A percentile compares a stretch with the other conserved stretches of the same genome.
Evolutionary conservation across 1,140 invertebrate species (phyloP).

Genomic region (Eubasilissa regina): DNA sequence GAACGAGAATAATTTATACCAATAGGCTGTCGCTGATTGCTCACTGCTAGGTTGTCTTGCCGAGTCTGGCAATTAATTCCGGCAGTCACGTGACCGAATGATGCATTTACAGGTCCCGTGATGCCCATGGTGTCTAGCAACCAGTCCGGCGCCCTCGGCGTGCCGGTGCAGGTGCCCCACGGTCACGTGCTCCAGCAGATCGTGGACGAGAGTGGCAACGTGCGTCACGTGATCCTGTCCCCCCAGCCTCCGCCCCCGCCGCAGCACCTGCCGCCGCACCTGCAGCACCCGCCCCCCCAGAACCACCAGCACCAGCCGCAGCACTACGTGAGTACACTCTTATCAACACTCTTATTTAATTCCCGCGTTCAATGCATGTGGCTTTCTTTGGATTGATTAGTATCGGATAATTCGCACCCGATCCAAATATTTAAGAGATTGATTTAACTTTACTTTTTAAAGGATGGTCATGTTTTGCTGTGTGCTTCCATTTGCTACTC

Average conservation of each 20-base stretch:
- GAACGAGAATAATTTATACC: no score
- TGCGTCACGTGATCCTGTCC: conserved; percentile 89
- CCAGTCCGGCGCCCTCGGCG: conserved; percentile 81
- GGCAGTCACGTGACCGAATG: background rate
- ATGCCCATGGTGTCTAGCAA: conserved; percentile 85
- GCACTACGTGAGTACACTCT: conserved; percentile 73
- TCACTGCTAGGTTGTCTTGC: no score
- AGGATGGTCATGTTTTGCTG: no score
- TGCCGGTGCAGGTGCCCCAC: conserved; percentile 91
- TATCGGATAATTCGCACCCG: no score
- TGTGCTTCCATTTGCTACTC: no score
- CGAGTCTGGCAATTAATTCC: no score
- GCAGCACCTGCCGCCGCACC: conserved; percentile 68
- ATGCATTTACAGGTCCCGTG: conserved; percentile 74
- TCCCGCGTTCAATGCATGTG: background rate
- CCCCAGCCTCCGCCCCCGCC: conserved; percentile 77
- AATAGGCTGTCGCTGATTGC: no score
- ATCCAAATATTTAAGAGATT: no score
- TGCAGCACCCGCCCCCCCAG: conserved; percentile 73
- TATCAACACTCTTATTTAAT: background rate
- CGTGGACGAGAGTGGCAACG: conserved; percentile 88
- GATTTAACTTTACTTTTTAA: no score
- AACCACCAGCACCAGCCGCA: conserved; percentile 60
- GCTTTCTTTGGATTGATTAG: background rate
- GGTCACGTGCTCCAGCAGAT: conserved; percentile 93